Base-by-base conservation (phyloP, 2,888 invertebrate species). In the Strigamia crassipes region DNA sequence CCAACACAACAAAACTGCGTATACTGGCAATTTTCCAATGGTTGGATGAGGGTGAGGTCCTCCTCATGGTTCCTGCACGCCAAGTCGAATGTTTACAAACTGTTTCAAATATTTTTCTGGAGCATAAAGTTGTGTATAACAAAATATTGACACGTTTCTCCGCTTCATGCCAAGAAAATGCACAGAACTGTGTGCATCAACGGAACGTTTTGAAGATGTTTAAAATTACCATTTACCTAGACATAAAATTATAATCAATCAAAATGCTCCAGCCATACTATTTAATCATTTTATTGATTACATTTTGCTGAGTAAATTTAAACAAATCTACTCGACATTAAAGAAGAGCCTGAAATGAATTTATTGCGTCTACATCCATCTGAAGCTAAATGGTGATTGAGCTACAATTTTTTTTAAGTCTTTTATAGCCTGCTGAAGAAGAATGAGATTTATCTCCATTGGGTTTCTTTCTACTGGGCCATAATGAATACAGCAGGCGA, bases 1-100 rank as follows among this genome's bases (percentile, higher is more conserved):
- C 73, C 73, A 73, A 73, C 73, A 31, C 73, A 73, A 73, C 73
- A 73, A 73, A 73, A 73, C 73, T 73, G 73, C 73, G 73, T 73
- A 73, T 73, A 38, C 38, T 73, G 73, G 73, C 73, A 73, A 73
- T 27, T 31, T 27, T 73, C 73, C 73, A 73, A 31, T 73, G 73
- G 27, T 10, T 73, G 73, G 31, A 31, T 73, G 73, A 73, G 73
- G 73, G 13, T 73, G 27, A n/a, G 73, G 73, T 73, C 27, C 31
- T 27, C 73, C 31, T 27, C 73, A 23, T 73, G 73, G 73, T 73
- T 73, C 73, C 73, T 73, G 73, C 73, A 27, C 23, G 73, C 73
- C 61, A 73, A 73, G 73, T 73, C 31, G 73, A 73, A 73, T 73
- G 73, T 73, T 73, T 73, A 73, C 73, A 73, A 73, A 73, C 73